These are phyloP conservation scores for Palaemon carinicauda DNA, from an alignment of 1,140 invertebrate genomes.

Conservation along the genomic window DNA sequence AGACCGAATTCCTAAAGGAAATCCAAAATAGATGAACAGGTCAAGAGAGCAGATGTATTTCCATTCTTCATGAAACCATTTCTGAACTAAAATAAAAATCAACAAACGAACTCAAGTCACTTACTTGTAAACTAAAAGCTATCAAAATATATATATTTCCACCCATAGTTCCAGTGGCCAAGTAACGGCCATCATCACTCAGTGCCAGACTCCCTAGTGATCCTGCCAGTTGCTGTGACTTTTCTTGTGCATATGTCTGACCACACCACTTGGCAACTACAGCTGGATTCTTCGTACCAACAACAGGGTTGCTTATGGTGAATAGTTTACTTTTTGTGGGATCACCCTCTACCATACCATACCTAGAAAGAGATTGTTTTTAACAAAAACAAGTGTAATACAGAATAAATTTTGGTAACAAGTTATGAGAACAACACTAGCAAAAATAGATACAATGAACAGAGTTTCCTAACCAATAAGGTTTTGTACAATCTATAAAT, in stretches of 20 bases:
- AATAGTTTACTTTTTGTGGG: constrained; percentile 76
- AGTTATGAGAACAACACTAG: neutral
- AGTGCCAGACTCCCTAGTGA: constrained; percentile 86
- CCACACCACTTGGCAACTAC: constrained; percentile 67
- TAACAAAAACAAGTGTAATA: neutral
- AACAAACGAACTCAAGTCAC: neutral
- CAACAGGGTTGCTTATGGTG: constrained; percentile 81
- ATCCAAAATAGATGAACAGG: too few relatives aligned
- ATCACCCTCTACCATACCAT: constrained; percentile 75
- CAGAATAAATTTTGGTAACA: neutral
- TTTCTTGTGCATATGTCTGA: constrained; percentile 62
- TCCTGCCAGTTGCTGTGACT: constrained; percentile 66
- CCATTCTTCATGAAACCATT: too few relatives aligned
- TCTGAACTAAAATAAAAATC: too few relatives aligned
- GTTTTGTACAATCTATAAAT: too few relatives aligned
- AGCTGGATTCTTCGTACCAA: constrained; percentile 70
- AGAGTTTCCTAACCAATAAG: neutral
- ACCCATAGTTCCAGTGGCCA: constrained; percentile 92
- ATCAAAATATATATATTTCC: constrained; percentile 90
- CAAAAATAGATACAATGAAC: neutral
- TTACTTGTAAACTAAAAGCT: constrained; percentile 89
- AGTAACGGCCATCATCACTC: constrained; percentile 87
- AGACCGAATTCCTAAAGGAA: too few relatives aligned
- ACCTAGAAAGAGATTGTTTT: constrained; percentile 69
- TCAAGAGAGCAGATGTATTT: too few relatives aligned